Evolutionary conservation across 1,140 invertebrate genomes (phyloP), one percentile per base, ranked within the genome.

Genomic region (Camponotus floridanus): DNA sequence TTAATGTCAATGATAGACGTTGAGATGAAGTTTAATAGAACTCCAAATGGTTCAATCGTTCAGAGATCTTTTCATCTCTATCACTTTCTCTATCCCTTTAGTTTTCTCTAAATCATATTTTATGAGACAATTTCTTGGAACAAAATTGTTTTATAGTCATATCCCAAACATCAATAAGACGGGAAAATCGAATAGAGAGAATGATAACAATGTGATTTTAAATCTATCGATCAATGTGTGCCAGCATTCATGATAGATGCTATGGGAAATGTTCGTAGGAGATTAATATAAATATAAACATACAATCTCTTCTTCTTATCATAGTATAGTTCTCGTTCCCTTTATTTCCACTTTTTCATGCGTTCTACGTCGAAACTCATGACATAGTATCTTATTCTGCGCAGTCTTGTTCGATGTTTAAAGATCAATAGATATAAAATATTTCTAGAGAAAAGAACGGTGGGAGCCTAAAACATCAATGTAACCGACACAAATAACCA

Each of bases 191-290:
- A 73, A 45, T 42, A 51, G 48, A 18, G 7, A 64, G 18, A 42
- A 83, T 26, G 39, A 62, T 74, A 73, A 83, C 68, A 73, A 74
- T 74, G 79, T 83, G 39, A 83, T 83, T 74, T 83, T 74, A 83
- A 74, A 83, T n/a, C 57, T 42, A 74, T 83, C 68, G 62, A 74
- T 83, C 68, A 83, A 31, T 45, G 39, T 55, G 48, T 26, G 31
- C 51, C 79, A 68, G 0, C 61, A 15, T 45, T 36, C 39, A 48
- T 61, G 68, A 74, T 83, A 73, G 76, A 79, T 79, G 62, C 39
- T 9, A 36, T 73, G 55, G 39, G 18, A 83, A 73, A n/a, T 7
- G 18, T 55, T 39, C 33, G 67, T 39, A 39, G 33, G 45, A 13
- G 33, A 36, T 68, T 31, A 8, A 13, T 80, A n/a, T 70, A 57